Evolutionary conservation across 2,797 vertebrate genomes (phyloP), one percentile per base, ranked within the genome.

Genomic region (Geotrypetes seraphini): DNA sequence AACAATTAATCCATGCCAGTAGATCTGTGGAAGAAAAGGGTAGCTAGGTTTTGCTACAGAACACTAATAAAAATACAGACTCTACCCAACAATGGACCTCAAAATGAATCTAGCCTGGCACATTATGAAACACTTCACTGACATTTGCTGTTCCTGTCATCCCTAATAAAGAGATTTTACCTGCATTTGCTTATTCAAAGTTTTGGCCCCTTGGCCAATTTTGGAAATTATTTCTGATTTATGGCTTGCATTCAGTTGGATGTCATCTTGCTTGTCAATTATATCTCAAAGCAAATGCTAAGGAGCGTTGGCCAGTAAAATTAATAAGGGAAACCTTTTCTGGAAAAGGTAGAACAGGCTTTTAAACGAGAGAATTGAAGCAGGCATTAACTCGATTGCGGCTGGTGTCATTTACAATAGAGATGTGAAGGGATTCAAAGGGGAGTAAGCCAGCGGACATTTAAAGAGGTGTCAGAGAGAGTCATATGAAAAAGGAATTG

Each of bases 221-320:
- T 82, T 83, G 74, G 74, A 83, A 84, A 83, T 83, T 76, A 83
- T 84, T 78, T 83, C 73, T 84, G 82, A 85, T 84, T 75, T 80
- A 82, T 83, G 78, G 53, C 66, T 75, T 46, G 60, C 56, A 63
- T 73, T 77, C 70, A 45, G 50, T 63, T 2, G 6, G 74, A 71
- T 78, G 76, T 81, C 71, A 27, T 64, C 68, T 63, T 64, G 56
- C 71, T 71, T 84, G 83, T 85, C 81, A 84, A 79, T 83, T 83
- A 79, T 57, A 51, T 56, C 66, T 74, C 58, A 80, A 72, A 80
- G 78, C 63, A 85, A 85, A 86, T 82, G 79, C 78, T 85, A 84
- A 85, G 72, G 76, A 75, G 75, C 59, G 56, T 66, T 67, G 58
- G 57, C 61, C 61, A 54, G 54, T 57, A 59, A 79, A 81, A 82